These are phyloP conservation scores for Ceryle rudis DNA, from an alignment of 2,797 vertebrate genomes.

Conservation along the genomic window DNA sequence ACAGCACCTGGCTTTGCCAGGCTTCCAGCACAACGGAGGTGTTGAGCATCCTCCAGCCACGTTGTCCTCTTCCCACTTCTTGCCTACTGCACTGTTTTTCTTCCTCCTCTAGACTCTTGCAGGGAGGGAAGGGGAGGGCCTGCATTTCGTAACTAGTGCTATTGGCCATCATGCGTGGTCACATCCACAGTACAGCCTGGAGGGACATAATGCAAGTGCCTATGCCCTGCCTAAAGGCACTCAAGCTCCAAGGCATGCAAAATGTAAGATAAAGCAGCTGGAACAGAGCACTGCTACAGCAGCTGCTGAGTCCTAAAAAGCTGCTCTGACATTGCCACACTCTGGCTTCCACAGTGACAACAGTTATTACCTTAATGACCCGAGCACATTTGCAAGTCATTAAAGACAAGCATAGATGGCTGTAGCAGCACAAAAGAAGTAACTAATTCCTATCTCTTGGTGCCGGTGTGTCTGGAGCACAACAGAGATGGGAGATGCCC, in stretches of 20 bases:
- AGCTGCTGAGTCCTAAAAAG: not conserved
- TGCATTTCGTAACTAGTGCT: not conserved
- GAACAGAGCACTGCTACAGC: not conserved
- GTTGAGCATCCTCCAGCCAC: not conserved
- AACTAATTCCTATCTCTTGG: not conserved
- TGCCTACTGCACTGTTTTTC: not conserved
- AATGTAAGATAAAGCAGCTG: not conserved
- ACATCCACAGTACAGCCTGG: not conserved
- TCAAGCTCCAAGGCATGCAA: not conserved
- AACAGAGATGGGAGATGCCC: not conserved
- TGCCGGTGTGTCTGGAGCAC: not conserved
- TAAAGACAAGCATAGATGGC: not conserved
- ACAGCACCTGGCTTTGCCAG: not conserved
- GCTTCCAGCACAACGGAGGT: not conserved
- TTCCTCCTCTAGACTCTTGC: not conserved
- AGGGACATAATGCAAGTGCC: not conserved
- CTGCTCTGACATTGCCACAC: not conserved
- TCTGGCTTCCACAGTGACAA: not conserved
- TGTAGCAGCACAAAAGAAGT: not conserved
- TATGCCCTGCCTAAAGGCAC: not conserved
- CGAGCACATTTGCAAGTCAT: not conserved
- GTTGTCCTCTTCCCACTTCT: not conserved
- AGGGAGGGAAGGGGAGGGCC: not conserved
- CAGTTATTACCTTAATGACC: not conserved
- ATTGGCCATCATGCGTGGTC: not conserved